A percentile compares a stretch with the other conserved stretches of the same genome.
Conservation (phyloP, 1,140 invertebrate species). For the Panulirus ornatus region DNA sequence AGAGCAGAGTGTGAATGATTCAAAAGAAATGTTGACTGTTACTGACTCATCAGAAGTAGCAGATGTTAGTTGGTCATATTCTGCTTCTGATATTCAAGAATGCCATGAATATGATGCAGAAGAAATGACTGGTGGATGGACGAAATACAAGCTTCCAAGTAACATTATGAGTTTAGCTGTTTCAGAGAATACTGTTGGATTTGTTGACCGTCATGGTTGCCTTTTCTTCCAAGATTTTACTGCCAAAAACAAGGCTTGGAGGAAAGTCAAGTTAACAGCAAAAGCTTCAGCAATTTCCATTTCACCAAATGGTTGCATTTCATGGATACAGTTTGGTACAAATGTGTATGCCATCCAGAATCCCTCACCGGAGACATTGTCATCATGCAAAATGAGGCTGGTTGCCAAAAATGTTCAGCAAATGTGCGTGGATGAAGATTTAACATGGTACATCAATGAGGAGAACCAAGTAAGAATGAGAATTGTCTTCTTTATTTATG, state of each 20-base stretch:
- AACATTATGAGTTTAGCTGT: constrained; percentile 40
- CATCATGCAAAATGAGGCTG: constrained; percentile 26
- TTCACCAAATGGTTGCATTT: constrained; percentile 30
- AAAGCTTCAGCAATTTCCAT: constrained; percentile 29
- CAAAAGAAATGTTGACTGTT: constrained; percentile 39
- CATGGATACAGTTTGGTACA: constrained; percentile 36
- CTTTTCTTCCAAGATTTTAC: constrained; percentile 33
- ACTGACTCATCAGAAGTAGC: constrained; percentile 56
- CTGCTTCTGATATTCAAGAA: constrained; percentile 30
- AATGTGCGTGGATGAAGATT: constrained; percentile 48
- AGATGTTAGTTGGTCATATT: constrained; percentile 56
- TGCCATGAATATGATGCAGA: constrained; percentile 50
- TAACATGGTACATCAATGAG: constrained; percentile 48
- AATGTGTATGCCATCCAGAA: constrained; percentile 36
- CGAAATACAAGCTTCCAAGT: constrained; percentile 24
- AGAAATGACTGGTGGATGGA: constrained; percentile 53
- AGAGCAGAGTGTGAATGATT: neutral
- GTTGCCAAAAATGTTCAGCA: constrained; percentile 28
- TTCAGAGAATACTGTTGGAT: constrained; percentile 27
- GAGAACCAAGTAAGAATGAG: constrained; percentile 10
- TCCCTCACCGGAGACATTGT: neutral
- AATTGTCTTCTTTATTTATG: too few relatives aligned
- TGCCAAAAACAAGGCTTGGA: constrained; percentile 34
- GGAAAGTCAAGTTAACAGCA: constrained; percentile 41
- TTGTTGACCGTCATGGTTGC: constrained; percentile 22